Evolutionary conservation across 2,888 invertebrate species (phyloP), one percentile per base, ranked within the genome.

Genomic region (Dryobota labecula): DNA sequence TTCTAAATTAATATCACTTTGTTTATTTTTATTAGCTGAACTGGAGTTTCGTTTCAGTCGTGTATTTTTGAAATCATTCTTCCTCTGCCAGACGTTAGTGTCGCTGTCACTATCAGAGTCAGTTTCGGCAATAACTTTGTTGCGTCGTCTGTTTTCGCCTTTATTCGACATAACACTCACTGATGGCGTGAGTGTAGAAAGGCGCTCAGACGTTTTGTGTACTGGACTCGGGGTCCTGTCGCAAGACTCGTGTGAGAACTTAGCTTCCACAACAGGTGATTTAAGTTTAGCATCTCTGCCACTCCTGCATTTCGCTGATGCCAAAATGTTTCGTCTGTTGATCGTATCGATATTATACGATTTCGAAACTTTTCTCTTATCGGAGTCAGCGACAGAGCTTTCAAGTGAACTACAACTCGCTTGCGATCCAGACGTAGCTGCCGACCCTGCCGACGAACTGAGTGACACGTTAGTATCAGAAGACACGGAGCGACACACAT

Each of bases 311-410:
- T 98, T 98, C 1, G 98, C 98, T 61, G 98, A 98, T 33, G 98
- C 98, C 65, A 98, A 95, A 82, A 98, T 98, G 90, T 98, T 98
- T 92, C 98, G 98, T 66, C 98, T 96, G 91, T 98, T 98, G 79
- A 98, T 97, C 2, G 98, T 98, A 91, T 98, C 98, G 54, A 98
- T 97, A 87, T 98, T 98, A 84, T 97, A 97, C 1, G 97, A 96
- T 92, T 98, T 98, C 65, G 98, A 95, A 84, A 98, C 97, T 84
- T 98, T 96, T 85, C 95, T 97, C 93, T 96, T 97, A 84, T 97
- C 96, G 87, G 97, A 96, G 88, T 97, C 97, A 77, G 96, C 96
- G 82, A 96, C 96, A 86, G 97, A 96, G 89, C 97, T 97, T 90
- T 97, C 97, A 85, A 97, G 94, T 56, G 97, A 97, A 87, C 97